phyloP scores from a whole-genome alignment of 2,113 vertebrate genomes.

The Phalacrocorax brasilianus region DNA sequence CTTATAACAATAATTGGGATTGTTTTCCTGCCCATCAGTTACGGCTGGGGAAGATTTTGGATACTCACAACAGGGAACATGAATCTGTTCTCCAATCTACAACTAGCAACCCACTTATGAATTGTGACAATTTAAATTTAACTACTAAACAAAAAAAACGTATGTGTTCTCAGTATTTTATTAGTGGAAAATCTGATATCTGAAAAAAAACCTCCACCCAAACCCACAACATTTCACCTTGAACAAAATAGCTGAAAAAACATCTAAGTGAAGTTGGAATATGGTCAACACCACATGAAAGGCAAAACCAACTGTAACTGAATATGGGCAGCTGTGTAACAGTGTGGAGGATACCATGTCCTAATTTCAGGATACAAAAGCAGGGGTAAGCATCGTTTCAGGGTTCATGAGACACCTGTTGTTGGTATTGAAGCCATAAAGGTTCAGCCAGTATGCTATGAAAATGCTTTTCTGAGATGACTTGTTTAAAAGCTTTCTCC shows the following conservation, averaged over 20 bases:
- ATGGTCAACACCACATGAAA: not conserved
- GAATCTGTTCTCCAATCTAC: not conserved
- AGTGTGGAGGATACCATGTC: not conserved
- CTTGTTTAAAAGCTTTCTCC: not conserved
- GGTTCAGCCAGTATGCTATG: not conserved
- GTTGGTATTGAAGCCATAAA: not conserved
- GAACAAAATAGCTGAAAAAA: not conserved
- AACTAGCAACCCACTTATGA: not conserved
- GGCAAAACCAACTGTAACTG: not conserved
- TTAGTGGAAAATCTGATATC: not conserved
- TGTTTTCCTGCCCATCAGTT: not conserved
- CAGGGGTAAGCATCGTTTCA: not conserved
- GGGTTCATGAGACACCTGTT: not conserved
- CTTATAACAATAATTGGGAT: not conserved
- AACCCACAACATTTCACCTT: not conserved
- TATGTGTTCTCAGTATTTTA: not conserved
- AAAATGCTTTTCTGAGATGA: not conserved
- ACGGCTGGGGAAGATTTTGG: not conserved
- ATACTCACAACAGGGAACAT: not conserved
- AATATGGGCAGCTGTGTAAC: not conserved
- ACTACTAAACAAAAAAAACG: not conserved
- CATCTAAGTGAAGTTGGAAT: not conserved
- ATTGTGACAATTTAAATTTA: not conserved
- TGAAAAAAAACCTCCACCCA: not conserved
- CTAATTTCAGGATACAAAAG: not conserved